Evolutionary conservation across 2,797 vertebrate species (phyloP).

Genomic region (Parotocinclus haroldoi): DNA sequence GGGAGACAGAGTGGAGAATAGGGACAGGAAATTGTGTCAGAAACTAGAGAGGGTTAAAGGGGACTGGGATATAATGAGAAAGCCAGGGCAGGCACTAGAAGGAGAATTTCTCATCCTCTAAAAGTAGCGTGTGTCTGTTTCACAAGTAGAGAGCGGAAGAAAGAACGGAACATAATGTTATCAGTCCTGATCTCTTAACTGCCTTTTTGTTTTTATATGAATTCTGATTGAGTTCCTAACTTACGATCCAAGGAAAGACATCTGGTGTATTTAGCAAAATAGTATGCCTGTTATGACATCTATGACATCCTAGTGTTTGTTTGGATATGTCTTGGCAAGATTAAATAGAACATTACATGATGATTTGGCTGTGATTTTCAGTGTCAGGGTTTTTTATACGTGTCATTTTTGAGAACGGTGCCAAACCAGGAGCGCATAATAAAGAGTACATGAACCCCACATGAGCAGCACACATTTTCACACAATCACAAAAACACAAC

Average conservation of each 20-base stretch:
- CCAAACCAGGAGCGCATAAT: background rate
- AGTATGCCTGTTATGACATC: too few relatives aligned
- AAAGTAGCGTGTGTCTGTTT: slow-evolving; percentile 22
- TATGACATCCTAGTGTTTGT: too few relatives aligned
- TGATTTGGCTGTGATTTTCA: too few relatives aligned
- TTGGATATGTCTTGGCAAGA: too few relatives aligned
- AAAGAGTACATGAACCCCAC: slow-evolving; percentile 2
- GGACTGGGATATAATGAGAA: slow-evolving; percentile 28
- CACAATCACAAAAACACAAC: background rate
- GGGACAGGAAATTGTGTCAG: too few relatives aligned
- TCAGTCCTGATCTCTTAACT: slow-evolving; percentile 2
- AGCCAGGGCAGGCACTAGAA: slow-evolving; percentile 22
- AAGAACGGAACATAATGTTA: slow-evolving; percentile 13
- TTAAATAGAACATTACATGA: too few relatives aligned
- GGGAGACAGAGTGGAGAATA: too few relatives aligned
- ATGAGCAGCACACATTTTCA: background rate
- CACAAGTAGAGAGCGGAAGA: slow-evolving; percentile 15
- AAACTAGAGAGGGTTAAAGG: too few relatives aligned
- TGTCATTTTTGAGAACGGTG: background rate
- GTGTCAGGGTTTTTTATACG: background rate
- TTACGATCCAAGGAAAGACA: background rate
- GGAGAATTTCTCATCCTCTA: slow-evolving; percentile 20
- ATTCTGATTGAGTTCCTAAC: slow-evolving; percentile 1
- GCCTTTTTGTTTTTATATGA: background rate
- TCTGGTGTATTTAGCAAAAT: slow-evolving; percentile 11